These are phyloP conservation scores for Anseranas semipalmata DNA, from an alignment of 2,113 vertebrate genomes.

Conservation along the genomic window DNA sequence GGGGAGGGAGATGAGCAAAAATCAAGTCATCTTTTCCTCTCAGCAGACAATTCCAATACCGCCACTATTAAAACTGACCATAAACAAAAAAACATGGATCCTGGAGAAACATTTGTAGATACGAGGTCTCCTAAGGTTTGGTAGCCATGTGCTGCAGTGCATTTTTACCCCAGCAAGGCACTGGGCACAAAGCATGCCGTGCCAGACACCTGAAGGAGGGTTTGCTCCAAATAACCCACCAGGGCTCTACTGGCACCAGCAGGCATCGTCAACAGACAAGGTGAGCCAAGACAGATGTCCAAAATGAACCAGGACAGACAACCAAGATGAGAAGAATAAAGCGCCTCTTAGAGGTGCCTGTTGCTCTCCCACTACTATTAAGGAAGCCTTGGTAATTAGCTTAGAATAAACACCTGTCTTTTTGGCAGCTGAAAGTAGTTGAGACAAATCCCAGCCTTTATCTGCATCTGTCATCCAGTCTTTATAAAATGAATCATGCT, in stretches of 20 bases:
- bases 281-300: not conserved
- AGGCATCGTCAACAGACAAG: rapidly evolving
- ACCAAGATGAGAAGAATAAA: not conserved
- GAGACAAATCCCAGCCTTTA: not conserved
- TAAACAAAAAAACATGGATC: not conserved
- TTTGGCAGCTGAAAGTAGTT: not conserved
- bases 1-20: not conserved
- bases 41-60: not conserved
- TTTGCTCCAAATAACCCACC: rapidly evolving
- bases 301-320: not conserved
- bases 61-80: not conserved
- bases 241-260: not conserved
- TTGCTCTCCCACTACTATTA: not conserved
- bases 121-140: not conserved
- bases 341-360: not conserved
- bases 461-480: not conserved
- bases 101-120: not conserved
- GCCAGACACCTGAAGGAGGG: rapidly evolving
- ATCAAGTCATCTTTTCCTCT: not conserved
- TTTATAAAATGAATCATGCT: not conserved
- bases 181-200: not conserved
- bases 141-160: not conserved
- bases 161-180: not conserved
- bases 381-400: not conserved
- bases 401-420: not conserved